Conservation (phyloP, 2,113 vertebrate species). For the Pangasianodon gigas region DNA sequence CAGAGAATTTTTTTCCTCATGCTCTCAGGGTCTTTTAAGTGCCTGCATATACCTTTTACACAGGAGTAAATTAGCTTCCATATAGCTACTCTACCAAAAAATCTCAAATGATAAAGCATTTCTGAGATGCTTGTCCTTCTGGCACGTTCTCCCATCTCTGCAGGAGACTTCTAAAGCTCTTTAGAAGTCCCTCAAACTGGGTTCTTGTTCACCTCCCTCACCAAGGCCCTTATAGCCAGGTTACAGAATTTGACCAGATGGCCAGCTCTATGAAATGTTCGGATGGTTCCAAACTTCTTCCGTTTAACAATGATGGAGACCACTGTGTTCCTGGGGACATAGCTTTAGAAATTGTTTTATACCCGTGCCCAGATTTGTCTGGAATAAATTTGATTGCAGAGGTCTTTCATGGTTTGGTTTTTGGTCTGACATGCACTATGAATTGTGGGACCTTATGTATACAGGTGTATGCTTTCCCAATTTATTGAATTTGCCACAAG, state of each 20-base stretch:
- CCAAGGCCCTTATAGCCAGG: background rate
- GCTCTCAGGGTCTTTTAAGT: background rate
- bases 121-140: background rate
- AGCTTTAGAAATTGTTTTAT: background rate
- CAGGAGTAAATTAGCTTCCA: background rate
- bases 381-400: background rate
- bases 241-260: background rate
- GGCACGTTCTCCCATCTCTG: background rate
- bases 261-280: background rate
- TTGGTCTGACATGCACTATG: background rate
- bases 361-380: background rate
- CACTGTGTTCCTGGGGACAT: background rate
- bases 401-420: background rate
- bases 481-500: background rate
- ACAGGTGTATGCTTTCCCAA: background rate
- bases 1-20: background rate
- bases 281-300: background rate
- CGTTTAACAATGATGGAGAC: background rate
- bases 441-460: background rate
- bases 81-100: background rate
- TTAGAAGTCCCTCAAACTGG: background rate
- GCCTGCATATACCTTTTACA: background rate
- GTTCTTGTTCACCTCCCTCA: background rate
- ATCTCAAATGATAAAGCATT: background rate
- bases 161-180: background rate